Evolutionary conservation across 1,140 invertebrate genomes (phyloP).

Genomic region (Lordiphosa mommai): DNA sequence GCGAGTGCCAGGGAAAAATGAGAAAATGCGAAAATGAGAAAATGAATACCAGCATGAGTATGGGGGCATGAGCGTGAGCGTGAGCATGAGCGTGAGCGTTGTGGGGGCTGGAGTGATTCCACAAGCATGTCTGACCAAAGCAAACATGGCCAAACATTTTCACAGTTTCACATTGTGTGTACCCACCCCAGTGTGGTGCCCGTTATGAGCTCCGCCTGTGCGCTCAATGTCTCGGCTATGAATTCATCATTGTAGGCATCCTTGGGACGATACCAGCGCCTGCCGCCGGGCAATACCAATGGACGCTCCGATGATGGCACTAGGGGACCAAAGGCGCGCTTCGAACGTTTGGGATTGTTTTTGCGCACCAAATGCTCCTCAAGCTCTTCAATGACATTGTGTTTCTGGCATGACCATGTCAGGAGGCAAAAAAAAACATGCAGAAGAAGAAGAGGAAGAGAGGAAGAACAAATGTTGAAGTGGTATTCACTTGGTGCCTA

Average conservation of each 20-base stretch:
- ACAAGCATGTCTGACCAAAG: constrained; percentile 20
- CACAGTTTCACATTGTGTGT: constrained; percentile 7
- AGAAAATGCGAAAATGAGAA: constrained; percentile 28
- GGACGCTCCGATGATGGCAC: constrained; percentile 81
- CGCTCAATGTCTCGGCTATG: constrained; percentile 87
- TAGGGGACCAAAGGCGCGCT: constrained; percentile 81
- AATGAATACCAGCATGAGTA: constrained; percentile 26
- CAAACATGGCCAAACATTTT: constrained; percentile 39
- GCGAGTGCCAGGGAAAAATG: constrained; percentile 38
- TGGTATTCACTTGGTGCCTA: constrained; percentile 60
- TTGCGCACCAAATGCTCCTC: constrained; percentile 79
- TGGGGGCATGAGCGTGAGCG: constrained; percentile 10
- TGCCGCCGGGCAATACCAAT: constrained; percentile 84
- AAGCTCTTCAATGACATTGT: constrained; percentile 80
- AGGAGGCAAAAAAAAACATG: constrained; percentile 16
- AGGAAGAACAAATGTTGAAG: constrained; percentile 32
- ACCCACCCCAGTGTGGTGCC: constrained; percentile 87
- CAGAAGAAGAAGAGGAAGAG: constrained; percentile 1
- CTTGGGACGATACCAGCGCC: constrained; percentile 87
- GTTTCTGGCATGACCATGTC: constrained; percentile 47
- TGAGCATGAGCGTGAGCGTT: constrained; percentile 17
- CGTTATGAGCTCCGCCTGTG: constrained; percentile 87
- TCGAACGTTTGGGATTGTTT: constrained; percentile 79
- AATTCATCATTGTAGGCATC: constrained; percentile 90
- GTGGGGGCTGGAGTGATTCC: constrained; percentile 1